phyloP scores from a whole-genome alignment of 2,888 invertebrate genomes.

The Eupithecia abbreviata region DNA sequence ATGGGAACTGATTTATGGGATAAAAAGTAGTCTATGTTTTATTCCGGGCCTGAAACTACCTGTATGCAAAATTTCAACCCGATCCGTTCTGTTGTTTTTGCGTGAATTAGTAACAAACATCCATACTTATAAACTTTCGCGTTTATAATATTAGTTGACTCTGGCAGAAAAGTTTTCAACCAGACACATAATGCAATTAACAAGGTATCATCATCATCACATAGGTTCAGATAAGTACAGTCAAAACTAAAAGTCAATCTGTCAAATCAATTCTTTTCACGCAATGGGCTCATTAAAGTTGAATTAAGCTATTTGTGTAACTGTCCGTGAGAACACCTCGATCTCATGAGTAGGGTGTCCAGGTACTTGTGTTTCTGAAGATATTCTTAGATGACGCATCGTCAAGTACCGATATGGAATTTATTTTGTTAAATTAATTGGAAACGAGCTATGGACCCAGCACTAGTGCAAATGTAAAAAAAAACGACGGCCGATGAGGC shows the following conservation, averaged over 20 bases:
- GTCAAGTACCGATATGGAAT: not conserved
- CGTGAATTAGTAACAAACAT: too few species aligned
- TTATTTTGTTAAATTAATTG: not conserved
- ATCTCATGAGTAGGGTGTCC: slow-evolving; percentile 67
- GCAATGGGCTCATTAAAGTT: slow-evolving; percentile 80
- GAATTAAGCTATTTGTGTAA: slow-evolving; percentile 74
- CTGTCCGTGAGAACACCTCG: slow-evolving; percentile 74
- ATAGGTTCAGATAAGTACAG: slow-evolving; percentile 10
- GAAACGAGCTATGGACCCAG: not conserved
- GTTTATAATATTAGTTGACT: too few species aligned
- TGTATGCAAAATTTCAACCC: too few species aligned
- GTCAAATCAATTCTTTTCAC: slow-evolving; percentile 82
- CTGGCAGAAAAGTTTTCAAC: too few species aligned
- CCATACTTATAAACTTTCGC: too few species aligned
- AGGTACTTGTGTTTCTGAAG: slow-evolving; percentile 13
- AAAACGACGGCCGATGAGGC: too few species aligned
- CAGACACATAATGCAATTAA: too few species aligned
- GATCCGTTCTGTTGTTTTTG: too few species aligned
- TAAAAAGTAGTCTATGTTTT: too few species aligned
- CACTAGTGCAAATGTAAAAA: not conserved
- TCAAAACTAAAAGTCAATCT: slow-evolving; percentile 63
- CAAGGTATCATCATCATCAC: too few species aligned
- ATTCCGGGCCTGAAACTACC: too few species aligned
- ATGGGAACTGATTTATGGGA: too few species aligned
- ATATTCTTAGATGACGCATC: not conserved